Evolutionary conservation across 1,140 invertebrate genomes (phyloP).

Genomic region (Diprion similis): DNA sequence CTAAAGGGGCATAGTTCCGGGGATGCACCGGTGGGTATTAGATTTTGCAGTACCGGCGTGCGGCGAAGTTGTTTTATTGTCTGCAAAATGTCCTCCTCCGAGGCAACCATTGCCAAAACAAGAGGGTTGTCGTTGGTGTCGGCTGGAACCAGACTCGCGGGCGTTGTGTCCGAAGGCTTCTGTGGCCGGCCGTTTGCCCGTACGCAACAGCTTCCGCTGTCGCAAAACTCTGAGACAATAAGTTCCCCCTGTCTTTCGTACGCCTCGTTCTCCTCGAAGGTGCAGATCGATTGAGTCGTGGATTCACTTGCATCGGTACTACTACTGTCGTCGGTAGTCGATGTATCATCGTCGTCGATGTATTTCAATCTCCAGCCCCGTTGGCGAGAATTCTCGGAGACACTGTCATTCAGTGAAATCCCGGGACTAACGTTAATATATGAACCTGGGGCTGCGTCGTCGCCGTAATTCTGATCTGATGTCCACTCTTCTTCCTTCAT

Average conservation of each 20-base stretch:
- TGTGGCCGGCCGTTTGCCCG: too few species aligned
- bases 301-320: not conserved
- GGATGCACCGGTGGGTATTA: slow-evolving; percentile 38
- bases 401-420: not conserved
- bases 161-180: not conserved
- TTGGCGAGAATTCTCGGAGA: not conserved
- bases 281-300: not conserved
- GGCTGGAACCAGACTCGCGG: slow-evolving; percentile 12
- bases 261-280: not conserved
- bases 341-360: not conserved
- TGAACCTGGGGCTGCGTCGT: not conserved
- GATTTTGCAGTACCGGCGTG: slow-evolving; percentile 50
- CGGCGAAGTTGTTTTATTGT: slow-evolving; percentile 47
- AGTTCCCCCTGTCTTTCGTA: not conserved
- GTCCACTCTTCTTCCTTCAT: not conserved
- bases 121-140: slow-evolving; percentile 40
- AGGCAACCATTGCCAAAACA: slow-evolving; percentile 44
- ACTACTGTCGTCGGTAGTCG: not conserved
- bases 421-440: not conserved
- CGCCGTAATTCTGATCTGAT: not conserved
- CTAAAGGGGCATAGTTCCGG: slow-evolving; percentile 34
- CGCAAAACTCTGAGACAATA: not conserved
- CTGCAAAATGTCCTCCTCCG: slow-evolving; percentile 47
- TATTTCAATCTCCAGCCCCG: slow-evolving; percentile 4
- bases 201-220: not conserved